A percentile compares a stretch with the other conserved stretches of the same genome.
These are phyloP conservation scores for Miichthys miiuy DNA, from an alignment of 2,797 vertebrate genomes.

Conservation along the genomic window DNA sequence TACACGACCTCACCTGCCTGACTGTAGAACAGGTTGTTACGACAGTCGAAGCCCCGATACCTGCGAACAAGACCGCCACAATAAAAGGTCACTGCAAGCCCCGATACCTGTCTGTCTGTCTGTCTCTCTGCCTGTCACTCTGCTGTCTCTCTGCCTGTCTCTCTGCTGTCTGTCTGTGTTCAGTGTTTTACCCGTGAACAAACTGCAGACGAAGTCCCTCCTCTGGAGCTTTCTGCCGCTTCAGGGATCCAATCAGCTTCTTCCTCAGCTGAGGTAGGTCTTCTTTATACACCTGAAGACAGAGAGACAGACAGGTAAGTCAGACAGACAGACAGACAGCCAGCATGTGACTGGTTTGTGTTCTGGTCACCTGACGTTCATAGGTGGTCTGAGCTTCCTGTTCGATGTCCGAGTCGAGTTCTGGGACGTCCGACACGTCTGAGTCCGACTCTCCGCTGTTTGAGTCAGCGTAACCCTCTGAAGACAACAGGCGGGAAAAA, in stretches of 20 bases:
- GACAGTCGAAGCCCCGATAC: conserved; percentile 95
- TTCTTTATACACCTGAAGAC: conserved; percentile 96
- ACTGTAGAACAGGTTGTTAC: conserved; percentile 97
- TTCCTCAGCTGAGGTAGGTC: conserved; percentile 97
- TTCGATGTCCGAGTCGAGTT: conserved; percentile 97
- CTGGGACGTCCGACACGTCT: conserved; percentile 88
- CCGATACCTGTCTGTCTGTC: too few relatives aligned
- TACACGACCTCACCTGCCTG: conserved; percentile 94
- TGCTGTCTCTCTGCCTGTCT: too few relatives aligned
- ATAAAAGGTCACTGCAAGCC: neutral
- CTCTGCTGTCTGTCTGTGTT: neutral
- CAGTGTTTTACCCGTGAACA: conserved; percentile 89
- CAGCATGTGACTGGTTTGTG: neutral
- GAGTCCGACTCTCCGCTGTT: conserved; percentile 92
- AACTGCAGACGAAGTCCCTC: conserved; percentile 95
- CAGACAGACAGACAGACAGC: neutral
- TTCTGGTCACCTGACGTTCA: conserved; percentile 90
- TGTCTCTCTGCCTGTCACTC: too few relatives aligned
- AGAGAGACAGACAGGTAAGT: neutral
- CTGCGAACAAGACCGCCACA: conserved; percentile 73
- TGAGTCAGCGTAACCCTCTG: conserved; percentile 93
- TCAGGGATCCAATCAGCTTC: conserved; percentile 91
- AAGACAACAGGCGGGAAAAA: neutral
- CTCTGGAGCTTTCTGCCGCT: conserved; percentile 92
- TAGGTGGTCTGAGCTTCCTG: conserved; percentile 98